Evolutionary conservation across 2,888 invertebrate species (phyloP).

Genomic region (Pristionchus maxplancki): DNA sequence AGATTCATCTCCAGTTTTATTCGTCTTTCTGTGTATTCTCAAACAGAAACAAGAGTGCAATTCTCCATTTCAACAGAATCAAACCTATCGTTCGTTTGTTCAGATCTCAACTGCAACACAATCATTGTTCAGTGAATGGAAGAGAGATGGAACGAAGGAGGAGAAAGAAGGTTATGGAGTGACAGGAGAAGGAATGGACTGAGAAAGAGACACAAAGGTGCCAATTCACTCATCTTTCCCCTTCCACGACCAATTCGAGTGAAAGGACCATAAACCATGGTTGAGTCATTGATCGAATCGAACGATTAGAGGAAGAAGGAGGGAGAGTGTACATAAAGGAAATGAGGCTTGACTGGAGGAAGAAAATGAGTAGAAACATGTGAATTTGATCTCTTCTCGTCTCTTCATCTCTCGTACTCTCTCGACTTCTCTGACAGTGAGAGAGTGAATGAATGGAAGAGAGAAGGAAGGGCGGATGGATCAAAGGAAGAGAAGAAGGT

Average conservation of each 20-base stretch:
- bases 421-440: not conserved
- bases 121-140: not conserved
- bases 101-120: not conserved
- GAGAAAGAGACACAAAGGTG: not conserved
- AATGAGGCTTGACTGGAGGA: not conserved
- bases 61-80: not conserved
- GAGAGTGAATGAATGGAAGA: constrained; percentile 13
- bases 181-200: constrained; percentile 5
- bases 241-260: not conserved
- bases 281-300: not conserved
- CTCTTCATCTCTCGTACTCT: not conserved
- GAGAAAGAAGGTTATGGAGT: constrained; percentile 20
- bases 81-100: not conserved
- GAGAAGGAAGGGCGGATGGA: constrained; percentile 11
- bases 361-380: not conserved
- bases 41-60: not conserved
- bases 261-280: not conserved
- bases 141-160: not conserved
- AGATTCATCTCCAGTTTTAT: not conserved
- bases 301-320: not conserved
- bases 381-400: not conserved
- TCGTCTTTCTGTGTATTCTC: constrained; percentile 1
- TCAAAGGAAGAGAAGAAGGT: constrained; percentile 9
- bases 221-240: not conserved
- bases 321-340: not conserved